Evolutionary conservation across 1,140 invertebrate genomes (phyloP).

Genomic region (Formica selysi): DNA sequence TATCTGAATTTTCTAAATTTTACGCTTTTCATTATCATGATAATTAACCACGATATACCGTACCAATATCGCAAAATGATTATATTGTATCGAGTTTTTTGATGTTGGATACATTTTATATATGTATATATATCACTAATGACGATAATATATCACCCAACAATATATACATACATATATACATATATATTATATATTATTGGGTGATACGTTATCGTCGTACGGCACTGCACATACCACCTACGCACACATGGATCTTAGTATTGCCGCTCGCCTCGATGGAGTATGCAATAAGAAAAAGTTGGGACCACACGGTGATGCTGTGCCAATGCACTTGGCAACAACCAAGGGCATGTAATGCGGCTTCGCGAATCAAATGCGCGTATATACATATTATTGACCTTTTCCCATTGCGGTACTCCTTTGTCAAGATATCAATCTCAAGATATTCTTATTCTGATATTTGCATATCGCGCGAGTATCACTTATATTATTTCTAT

Average conservation of each 20-base stretch:
- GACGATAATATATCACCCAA: no score
- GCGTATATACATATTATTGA: constrained; percentile 28
- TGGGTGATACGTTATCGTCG: background rate
- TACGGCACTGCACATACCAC: constrained; percentile 49
- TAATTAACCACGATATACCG: background rate
- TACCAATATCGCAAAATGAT: background rate
- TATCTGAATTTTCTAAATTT: background rate
- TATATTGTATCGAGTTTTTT: background rate
- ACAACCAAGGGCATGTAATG: constrained; percentile 79
- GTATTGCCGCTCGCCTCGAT: constrained; percentile 52
- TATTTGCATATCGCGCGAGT: background rate
- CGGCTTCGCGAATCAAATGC: constrained; percentile 43
- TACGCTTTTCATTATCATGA: background rate
- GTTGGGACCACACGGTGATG: constrained; percentile 62
- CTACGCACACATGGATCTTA: constrained; percentile 34
- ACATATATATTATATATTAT: no score
- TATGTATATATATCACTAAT: no score
- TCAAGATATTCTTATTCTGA: background rate
- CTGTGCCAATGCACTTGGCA: constrained; percentile 81
- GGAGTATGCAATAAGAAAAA: constrained; percentile 76
- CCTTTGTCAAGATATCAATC: background rate
- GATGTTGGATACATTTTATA: background rate
- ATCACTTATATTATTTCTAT: background rate
- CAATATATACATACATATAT: no score
- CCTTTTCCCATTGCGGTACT: background rate